Evolutionary conservation across 2,113 vertebrate genomes (phyloP), one percentile per base, ranked within the genome.

Genomic region (Semnopithecus entellus): DNA sequence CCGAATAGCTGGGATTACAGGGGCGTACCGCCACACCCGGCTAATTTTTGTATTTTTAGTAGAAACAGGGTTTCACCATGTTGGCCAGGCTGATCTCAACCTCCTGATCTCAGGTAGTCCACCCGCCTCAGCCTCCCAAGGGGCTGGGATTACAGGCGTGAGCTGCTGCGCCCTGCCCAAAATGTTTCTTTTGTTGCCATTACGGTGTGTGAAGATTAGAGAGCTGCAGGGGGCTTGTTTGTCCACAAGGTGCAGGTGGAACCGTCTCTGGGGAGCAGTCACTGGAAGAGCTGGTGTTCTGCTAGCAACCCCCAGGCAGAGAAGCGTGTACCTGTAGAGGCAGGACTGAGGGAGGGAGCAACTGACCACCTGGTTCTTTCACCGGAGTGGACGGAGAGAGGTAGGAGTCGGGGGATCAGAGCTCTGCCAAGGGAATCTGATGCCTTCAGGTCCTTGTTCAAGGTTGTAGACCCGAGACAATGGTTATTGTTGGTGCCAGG

Each of bases 401-500:
- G 22, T 25, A 35, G 30, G 8, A 1, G 5, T 35, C 6, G 52
- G 52, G 91, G 52, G 10, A 18, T n/a, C 9, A 4, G 40, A 22
- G 16, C 72, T 76, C 32, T 13, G 23, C 76, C 43, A 27, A 27
- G 10, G 57, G 70, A 4, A 55, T 38, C 78, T 32, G 57, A 18
- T 55, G 52, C 52, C 52, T 55, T 55, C 52, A 55, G 52, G 52
- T 55, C 18, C 52, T 55, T 7, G 52, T 55, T 55, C 52, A 55
- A 20, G 91, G 81, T 90, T 30, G 20, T 14, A 38, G 52, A 40
- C 35, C 17, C 43, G n/a, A 76, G 81, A 92, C 97, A 50, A 6
- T 59, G 88, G 85, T 30, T 86, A 23, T n/a, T 68, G 78, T 92
- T 73, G 72, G 75, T 76, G 6, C 52, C 76, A 48, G 78, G 93